Conservation (phyloP, 2,113 vertebrate species). For the Recurvirostra avosetta region DNA sequence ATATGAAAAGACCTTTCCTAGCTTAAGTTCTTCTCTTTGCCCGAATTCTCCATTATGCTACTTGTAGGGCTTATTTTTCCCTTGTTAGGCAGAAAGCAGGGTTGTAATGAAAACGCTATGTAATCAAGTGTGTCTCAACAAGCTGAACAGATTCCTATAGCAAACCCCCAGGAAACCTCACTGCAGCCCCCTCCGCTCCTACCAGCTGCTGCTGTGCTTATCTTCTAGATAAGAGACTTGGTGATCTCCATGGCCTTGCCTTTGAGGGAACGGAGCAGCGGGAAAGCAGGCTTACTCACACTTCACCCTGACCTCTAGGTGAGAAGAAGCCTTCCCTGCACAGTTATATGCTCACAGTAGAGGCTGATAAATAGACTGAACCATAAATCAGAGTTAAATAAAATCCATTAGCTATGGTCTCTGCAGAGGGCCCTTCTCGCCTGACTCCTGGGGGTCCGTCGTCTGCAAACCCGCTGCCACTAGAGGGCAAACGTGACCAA, state of each 20-base stretch:
- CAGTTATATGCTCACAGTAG: neutral
- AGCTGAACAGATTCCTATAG: neutral
- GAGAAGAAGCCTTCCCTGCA: neutral
- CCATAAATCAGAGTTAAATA: neutral
- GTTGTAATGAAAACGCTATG: neutral
- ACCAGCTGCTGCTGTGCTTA: neutral
- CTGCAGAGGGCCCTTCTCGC: neutral
- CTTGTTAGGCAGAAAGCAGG: neutral
- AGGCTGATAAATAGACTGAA: neutral
- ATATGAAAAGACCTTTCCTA: neutral
- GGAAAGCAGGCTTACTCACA: neutral
- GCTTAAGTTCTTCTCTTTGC: neutral
- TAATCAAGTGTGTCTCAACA: neutral
- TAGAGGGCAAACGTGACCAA: conserved; percentile 30
- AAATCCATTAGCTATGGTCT: neutral
- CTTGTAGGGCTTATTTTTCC: neutral
- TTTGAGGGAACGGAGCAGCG: neutral
- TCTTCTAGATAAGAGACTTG: neutral
- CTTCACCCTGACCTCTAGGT: neutral
- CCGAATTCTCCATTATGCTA: neutral
- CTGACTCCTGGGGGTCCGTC: neutral
- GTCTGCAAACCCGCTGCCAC: neutral
- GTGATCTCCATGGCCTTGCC: neutral
- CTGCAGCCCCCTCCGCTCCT: neutral
- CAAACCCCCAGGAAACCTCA: neutral